Evolutionary conservation across 2,113 vertebrate genomes (phyloP), one percentile per base, ranked within the genome.

Genomic region (Lipophrys pholis): DNA sequence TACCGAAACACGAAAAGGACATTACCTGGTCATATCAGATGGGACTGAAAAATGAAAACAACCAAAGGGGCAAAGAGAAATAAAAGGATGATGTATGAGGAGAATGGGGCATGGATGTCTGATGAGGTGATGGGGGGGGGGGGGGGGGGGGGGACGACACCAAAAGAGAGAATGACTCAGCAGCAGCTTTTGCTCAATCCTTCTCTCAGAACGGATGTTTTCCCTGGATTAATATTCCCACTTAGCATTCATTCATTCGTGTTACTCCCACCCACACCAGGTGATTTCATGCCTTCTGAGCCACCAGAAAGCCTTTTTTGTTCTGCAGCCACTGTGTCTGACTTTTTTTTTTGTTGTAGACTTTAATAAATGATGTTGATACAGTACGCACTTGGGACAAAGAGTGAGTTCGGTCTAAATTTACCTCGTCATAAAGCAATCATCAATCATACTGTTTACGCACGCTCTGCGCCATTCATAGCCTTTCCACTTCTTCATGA

Each of bases 281-380:
- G 85, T 89, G 82, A 90, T 93, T 90, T 90, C 88, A 92, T 73
- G 83, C 80, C 68, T 78, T 35, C 57, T 72, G 84, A 90, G 57
- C 87, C 70, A 54, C 63, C 59, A 81, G 74, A 78, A 80, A 85
- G 60, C 45, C 51, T 30, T 30, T 30, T 30, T 79, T 73, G 63
- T 46, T 67, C 64, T 46, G 70, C 57, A 41, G 81, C 68, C 45
- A 5, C 16, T 6, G 70, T 80, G 80, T 83, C 65, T 66, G 30
- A 56, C 68, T 30, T 30, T 73, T 79, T 71, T 30, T 30, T 73
- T 79, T 71, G n/a, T 85, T 87, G 74, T 61, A 63, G 67, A 87
- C 89, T 90, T 85, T 89, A 92, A 93, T 89, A 81, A 91, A 89
- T 77, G 89, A 90, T 70, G 59, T 41, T 55, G 73, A 83, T 86